Percentiles rank a stretch among this genome's conserved stretches.
phyloP scores from a whole-genome alignment of 2,888 invertebrate species.

The Pharmacophagus antenor region DNA sequence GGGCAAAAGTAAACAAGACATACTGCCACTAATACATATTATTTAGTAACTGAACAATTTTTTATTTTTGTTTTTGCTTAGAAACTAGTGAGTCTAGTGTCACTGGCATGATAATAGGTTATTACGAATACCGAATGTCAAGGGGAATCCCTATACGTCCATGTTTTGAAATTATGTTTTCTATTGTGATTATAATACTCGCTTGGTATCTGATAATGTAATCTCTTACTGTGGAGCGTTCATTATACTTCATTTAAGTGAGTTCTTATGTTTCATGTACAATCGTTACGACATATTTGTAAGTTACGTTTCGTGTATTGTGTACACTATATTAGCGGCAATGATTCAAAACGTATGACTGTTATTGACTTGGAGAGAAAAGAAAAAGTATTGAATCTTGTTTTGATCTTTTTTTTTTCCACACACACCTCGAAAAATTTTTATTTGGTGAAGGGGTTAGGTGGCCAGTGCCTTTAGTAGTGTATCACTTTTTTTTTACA shows the following conservation, averaged over 20 bases:
- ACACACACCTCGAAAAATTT: not conserved
- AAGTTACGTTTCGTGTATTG: not conserved
- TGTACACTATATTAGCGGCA: not conserved
- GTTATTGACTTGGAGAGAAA: not conserved
- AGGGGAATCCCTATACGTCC: not conserved
- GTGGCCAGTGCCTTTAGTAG: not conserved
- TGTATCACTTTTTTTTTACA: not conserved
- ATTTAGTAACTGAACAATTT: not conserved
- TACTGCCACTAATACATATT: not conserved
- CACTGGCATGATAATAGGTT: not conserved
- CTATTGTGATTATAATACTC: conserved; percentile 34
- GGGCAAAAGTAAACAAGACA: not conserved
- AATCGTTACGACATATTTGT: not conserved
- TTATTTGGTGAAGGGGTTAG: not conserved
- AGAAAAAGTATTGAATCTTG: not conserved
- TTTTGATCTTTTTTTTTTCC: not conserved
- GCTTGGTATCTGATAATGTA: conserved; percentile 42
- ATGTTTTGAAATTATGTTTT: not conserved
- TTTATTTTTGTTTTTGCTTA: not conserved
- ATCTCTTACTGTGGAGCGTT: conserved; percentile 37
- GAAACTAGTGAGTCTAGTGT: not conserved
- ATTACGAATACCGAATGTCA: not conserved
- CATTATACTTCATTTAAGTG: not conserved
- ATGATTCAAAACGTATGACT: not conserved
- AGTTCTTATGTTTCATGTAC: conserved; percentile 2